These are phyloP conservation scores for Stegana nigrithorax DNA, from an alignment of 2,888 invertebrate genomes.

Conservation along the genomic window DNA sequence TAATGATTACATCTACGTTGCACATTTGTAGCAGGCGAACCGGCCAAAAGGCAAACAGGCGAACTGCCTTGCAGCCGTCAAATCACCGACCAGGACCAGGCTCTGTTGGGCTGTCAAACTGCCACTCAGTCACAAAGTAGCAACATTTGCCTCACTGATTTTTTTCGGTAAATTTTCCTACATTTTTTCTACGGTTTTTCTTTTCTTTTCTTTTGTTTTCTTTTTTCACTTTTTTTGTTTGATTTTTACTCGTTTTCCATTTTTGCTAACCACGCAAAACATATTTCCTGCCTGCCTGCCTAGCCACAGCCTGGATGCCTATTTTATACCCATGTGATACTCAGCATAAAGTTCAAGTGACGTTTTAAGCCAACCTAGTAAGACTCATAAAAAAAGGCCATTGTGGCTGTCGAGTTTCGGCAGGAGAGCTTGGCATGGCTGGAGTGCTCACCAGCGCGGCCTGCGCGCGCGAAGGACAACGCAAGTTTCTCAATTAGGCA, in stretches of 20 bases:
- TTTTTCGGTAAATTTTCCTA: not conserved
- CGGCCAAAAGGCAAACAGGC: no score
- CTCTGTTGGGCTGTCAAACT: no score
- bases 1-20: conserved; percentile 59
- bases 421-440: not conserved
- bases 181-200: not conserved
- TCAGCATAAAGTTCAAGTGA: conserved; percentile 13
- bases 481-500: no score
- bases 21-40: conserved; percentile 55
- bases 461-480: not conserved
- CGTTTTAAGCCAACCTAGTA: conserved; percentile 4
- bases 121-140: no score
- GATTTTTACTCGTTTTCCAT: not conserved
- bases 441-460: not conserved
- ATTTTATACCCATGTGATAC: not conserved
- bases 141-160: not conserved
- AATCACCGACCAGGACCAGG: no score
- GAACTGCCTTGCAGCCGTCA: no score
- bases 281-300: conserved; percentile 2
- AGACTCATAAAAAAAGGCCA: not conserved
- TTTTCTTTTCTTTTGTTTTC: no score
- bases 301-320: not conserved
- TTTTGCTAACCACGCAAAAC: not conserved
- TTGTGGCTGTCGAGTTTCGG: no score
- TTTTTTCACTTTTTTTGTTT: no score